Percentiles rank a stretch among this genome's conserved stretches.
These are phyloP conservation scores for Pagetopsis macropterus DNA, from an alignment of 2,797 vertebrate genomes.

Conservation along the genomic window DNA sequence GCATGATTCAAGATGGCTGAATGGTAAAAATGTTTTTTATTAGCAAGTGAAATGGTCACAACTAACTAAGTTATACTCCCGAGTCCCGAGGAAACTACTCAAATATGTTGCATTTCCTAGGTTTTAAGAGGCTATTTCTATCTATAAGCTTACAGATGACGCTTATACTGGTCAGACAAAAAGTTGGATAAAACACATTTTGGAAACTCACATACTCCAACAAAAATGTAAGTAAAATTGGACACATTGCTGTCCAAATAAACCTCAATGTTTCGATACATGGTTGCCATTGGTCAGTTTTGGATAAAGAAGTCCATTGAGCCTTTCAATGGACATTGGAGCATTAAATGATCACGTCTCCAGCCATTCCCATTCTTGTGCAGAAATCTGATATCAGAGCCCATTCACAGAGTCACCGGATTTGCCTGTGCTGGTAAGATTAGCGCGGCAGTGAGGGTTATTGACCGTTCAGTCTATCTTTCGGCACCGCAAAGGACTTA, in stretches of 20 bases:
- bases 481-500: slow-evolving; percentile 74
- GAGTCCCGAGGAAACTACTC: no score
- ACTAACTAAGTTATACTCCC: no score
- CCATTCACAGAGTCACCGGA: slow-evolving; percentile 68
- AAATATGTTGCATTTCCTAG: neutral
- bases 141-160: neutral
- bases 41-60: neutral
- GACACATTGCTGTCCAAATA: slow-evolving; percentile 1
- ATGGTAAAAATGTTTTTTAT: slow-evolving; percentile 83
- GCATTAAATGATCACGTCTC: slow-evolving; percentile 59
- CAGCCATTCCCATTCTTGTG: slow-evolving; percentile 69
- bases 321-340: slow-evolving; percentile 42
- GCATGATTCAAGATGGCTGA: slow-evolving; percentile 96
- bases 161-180: neutral
- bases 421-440: slow-evolving; percentile 73
- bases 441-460: slow-evolving; percentile 63
- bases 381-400: slow-evolving; percentile 71
- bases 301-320: slow-evolving; percentile 24
- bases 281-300: slow-evolving; percentile 23
- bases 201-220: slow-evolving; percentile 4
- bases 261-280: slow-evolving; percentile 8
- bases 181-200: slow-evolving; percentile 18
- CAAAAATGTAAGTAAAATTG: slow-evolving; percentile 9
- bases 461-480: slow-evolving; percentile 71
- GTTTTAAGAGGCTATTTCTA: slow-evolving; percentile 9